Base-by-base conservation (phyloP, 2,797 vertebrate genomes). In the Lindbergichthys nudifrons region DNA sequence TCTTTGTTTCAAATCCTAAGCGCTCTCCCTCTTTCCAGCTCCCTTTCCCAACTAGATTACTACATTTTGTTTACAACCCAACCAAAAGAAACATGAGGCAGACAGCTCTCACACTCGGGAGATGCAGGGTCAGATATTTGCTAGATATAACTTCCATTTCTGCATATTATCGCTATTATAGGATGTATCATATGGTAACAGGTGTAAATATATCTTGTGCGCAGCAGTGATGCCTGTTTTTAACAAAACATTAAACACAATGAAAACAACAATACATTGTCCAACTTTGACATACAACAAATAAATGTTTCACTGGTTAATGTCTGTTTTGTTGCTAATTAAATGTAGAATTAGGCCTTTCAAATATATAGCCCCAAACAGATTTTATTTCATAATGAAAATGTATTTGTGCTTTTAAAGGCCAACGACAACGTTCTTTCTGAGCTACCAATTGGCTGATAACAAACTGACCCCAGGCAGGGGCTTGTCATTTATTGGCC, bases 371-470 rank as follows among this genome's bases (percentile, higher is more conserved):
- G 60, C 45, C 54, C 30, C 46, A 72, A 70, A 68, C 39, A 50
- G 54, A 66, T 77, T 26, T 77, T 26, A 72, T 78, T 80, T 79
- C 70, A 66, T 60, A 12, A 81, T 81, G 77, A 73, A 86, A 88
- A 88, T 76, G 43, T 13, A 72, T 68, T 8, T 3, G 56, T 64
- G 53, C 32, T 52, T 65, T 51, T 53, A 77, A 47, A 41, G 46
- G 51, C 54, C 23, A 36, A 23, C 46, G 69, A 79, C 67, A 80
- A 61, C 69, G 86, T 82, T 88, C 67, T 71, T 73, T 57, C 36
- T 58, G 10, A 48, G 73, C 58, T 80, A 81, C 85, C 66, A 84
- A 82, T 84, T 87, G 83, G 64, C 75, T 59, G 77, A 50, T 60
- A 70, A 75, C 75, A 75, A 83, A 80, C 69, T 47, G 56, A 80